These are phyloP conservation scores for Cephalotes varians DNA, from an alignment of 2,888 invertebrate genomes.

Conservation along the genomic window DNA sequence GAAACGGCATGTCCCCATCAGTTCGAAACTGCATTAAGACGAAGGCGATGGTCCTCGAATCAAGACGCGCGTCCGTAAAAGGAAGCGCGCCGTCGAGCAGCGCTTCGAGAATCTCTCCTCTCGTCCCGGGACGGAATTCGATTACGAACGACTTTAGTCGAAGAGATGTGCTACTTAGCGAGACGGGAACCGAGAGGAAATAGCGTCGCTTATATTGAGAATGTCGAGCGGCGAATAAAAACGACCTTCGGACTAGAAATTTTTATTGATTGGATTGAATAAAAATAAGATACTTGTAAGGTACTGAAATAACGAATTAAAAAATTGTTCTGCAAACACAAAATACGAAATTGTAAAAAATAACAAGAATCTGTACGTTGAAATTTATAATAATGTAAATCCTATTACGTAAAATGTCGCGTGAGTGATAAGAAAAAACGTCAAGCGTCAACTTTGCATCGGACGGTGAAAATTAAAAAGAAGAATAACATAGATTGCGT, in stretches of 20 bases:
- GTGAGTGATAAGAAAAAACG: neutral
- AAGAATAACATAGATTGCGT: neutral
- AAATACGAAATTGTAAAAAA: neutral
- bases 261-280: neutral
- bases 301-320: neutral
- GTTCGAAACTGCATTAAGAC: constrained; percentile 69
- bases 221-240: neutral
- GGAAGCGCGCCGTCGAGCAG: constrained; percentile 10
- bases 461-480: neutral
- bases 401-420: neutral
- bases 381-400: neutral
- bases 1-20: constrained; percentile 56
- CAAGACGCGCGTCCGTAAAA: constrained; percentile 53
- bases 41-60: constrained; percentile 50
- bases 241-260: neutral
- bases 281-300: constrained; percentile 9
- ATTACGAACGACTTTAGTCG: constrained; percentile 64
- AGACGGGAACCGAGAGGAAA: constrained; percentile 26
- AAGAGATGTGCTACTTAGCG: constrained; percentile 63
- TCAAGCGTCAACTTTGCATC: neutral
- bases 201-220: constrained; percentile 24
- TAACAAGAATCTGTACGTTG: neutral
- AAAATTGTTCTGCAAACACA: neutral
- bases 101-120: constrained; percentile 24
- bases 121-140: constrained; percentile 55